Evolutionary conservation across 35 echinoderm and acorn worm genomes (phyloP).

Genomic region (Stichopus chloronotus): DNA sequence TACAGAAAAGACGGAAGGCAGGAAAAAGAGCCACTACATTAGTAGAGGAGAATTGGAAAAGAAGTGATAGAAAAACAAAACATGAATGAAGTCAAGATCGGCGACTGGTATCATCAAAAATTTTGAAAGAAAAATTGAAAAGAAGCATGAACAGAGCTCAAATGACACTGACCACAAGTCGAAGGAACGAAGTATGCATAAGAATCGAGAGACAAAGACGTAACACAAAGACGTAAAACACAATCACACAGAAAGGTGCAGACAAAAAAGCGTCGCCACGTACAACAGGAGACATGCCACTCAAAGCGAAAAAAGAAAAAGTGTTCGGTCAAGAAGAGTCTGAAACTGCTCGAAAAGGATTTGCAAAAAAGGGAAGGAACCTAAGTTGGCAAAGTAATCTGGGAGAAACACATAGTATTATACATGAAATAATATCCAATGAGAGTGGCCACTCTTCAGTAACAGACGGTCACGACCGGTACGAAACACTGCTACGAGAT

Average conservation of each 20-base stretch:
- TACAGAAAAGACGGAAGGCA: background rate
- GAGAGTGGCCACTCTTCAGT: too few relatives aligned
- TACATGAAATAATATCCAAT: too few relatives aligned
- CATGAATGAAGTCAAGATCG: slow-evolving; percentile 5
- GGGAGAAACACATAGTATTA: too few relatives aligned
- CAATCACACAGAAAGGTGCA: background rate
- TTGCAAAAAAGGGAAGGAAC: too few relatives aligned
- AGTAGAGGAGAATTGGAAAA: slow-evolving; percentile 12
- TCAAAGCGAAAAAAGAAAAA: background rate
- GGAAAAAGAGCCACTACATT: slow-evolving; percentile 23
- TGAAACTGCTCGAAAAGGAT: background rate
- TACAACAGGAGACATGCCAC: background rate
- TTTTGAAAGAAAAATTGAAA: background rate
- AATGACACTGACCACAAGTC: too few relatives aligned
- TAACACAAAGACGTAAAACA: background rate
- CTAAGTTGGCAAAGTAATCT: background rate
- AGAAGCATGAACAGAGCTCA: background rate
- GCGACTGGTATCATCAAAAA: background rate
- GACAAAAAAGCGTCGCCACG: background rate
- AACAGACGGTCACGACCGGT: too few relatives aligned
- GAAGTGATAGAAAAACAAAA: background rate
- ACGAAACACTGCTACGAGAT: too few relatives aligned
- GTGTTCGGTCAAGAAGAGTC: background rate
- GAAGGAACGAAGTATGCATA: too few relatives aligned
- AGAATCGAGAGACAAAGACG: too few relatives aligned